Conservation (phyloP, 2,888 invertebrate species). For the Spodoptera littoralis region DNA sequence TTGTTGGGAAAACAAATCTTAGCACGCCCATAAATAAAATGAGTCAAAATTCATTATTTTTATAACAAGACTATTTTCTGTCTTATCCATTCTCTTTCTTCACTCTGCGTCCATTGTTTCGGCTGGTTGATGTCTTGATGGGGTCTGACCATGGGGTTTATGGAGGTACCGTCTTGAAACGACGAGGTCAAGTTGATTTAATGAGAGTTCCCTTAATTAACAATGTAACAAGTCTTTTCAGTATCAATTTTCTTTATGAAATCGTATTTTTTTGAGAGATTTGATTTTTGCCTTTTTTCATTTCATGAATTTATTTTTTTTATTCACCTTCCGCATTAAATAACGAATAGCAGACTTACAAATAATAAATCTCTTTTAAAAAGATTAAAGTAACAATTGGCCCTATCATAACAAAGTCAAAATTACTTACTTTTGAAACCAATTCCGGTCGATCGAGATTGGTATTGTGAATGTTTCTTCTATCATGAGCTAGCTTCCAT, state of each 20-base stretch:
- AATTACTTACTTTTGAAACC: too few relatives aligned
- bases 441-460: too few relatives aligned
- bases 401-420: too few relatives aligned
- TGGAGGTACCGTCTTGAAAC: slow-evolving; percentile 7
- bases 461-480: too few relatives aligned
- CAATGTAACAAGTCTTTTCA: background rate
- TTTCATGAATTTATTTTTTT: too few relatives aligned
- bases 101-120: slow-evolving; percentile 25
- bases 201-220: slow-evolving; percentile 8
- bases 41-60: background rate
- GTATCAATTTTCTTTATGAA: background rate
- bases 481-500: too few relatives aligned
- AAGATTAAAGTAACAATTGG: too few relatives aligned
- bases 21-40: too few relatives aligned
- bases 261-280: background rate
- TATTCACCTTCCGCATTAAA: too few relatives aligned
- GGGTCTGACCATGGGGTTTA: slow-evolving; percentile 31
- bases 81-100: background rate
- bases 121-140: slow-evolving; percentile 29
- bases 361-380: too few relatives aligned
- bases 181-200: slow-evolving; percentile 8
- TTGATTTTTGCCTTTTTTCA: background rate
- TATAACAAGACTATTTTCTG: background rate
- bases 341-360: too few relatives aligned
- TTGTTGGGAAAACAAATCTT: too few relatives aligned